Percentiles rank a stretch among this genome's conserved stretches.
Conservation (phyloP, 2,113 vertebrate genomes). For the Panthera tigris region DNA sequence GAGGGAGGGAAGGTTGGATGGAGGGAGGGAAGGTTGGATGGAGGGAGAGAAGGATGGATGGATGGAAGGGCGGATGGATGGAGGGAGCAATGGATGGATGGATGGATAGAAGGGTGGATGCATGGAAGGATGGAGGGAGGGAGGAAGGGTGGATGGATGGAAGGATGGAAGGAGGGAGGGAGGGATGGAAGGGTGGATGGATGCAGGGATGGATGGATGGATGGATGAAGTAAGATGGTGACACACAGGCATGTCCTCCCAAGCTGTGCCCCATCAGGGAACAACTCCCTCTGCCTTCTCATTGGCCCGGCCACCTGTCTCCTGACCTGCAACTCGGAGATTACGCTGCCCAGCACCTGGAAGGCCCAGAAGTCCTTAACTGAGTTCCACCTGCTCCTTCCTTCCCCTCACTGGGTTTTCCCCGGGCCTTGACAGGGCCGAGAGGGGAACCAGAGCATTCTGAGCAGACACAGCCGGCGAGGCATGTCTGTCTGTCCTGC, state of each 20-base stretch:
- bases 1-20: too few species aligned
- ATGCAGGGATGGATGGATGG: background rate
- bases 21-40: too few species aligned
- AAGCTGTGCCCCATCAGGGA: background rate
- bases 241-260: background rate
- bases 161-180: too few species aligned
- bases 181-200: background rate
- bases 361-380: background rate
- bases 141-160: too few species aligned
- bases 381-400: background rate
- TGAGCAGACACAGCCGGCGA: background rate
- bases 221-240: background rate
- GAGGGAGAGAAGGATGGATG: too few species aligned
- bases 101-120: too few species aligned
- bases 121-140: too few species aligned
- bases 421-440: background rate
- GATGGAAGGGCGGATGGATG: too few species aligned
- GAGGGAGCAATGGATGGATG: too few species aligned
- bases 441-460: background rate
- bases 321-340: background rate
- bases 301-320: background rate
- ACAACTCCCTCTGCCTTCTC: background rate
- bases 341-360: background rate
- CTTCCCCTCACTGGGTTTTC: background rate
- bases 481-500: background rate